Evolutionary conservation across 1,140 invertebrate species (phyloP), one percentile per base, ranked within the genome.

Genomic region (Drosophila paulistorum): DNA sequence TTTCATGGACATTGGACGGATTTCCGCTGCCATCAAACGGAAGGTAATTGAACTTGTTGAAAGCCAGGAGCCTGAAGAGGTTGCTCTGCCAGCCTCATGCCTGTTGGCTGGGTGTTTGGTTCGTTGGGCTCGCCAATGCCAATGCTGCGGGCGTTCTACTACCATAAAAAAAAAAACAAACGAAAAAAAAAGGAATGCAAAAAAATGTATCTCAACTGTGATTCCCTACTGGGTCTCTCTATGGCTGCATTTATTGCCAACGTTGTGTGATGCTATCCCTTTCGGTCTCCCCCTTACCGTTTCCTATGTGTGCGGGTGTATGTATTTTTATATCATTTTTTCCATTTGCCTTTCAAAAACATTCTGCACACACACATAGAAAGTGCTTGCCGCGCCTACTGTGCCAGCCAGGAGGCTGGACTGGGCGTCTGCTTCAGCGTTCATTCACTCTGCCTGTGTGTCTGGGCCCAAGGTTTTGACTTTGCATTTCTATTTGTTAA

Each of bases 1-100:
- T 97, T 79, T 94, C 94, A 48, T 98, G 97, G 97, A 94, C 94
- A 42, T 93, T 97, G 71, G 97, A 97, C 92, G 96, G 96, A 66
- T 96, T 96, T 91, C 94, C 94, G 48, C 92, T 97, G 65, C 95
- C 95, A 70, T 94, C 94, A 80, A 95, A 95, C 91, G 94, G 94
- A 91, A 94, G 95, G 95, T 96, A 93, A 93, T 93, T 92, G 90
- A 91, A 91, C 90, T 91, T 91, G 85, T 90, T 90, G 86, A 89
- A 84, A 86, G 72, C 45, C 42, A 20, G 20, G 63, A 64, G 75
- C 63, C 60, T 63, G 39, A 30, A 41, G 23, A 30, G 42, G 62
- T 7, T 51, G 23, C 26, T 39, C 7, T 23, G 57, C 17, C 17
- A 30, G 45, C 37, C 14, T 30, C 55, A 26, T 10, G n/a, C 26